Base-by-base conservation (phyloP, 2,113 vertebrate species). In the Perccottus glenii region DNA sequence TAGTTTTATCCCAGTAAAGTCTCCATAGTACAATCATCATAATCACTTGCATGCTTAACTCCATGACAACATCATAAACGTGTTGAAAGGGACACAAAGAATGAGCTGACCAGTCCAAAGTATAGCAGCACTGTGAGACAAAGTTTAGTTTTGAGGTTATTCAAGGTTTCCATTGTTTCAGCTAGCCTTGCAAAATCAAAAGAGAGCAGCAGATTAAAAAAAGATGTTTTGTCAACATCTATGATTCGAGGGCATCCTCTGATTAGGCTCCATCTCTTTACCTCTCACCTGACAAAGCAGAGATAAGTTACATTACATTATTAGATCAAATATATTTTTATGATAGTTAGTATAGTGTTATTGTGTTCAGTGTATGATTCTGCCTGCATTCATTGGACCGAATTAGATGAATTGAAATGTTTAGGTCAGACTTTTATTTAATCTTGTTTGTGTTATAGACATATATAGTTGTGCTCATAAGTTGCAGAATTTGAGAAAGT, bases 111-210 rank as follows among this genome's bases (percentile, higher is more conserved):
- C 12, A 7, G 15, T 43, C 4, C 38, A 43, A 19, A 49, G 48
- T 16, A 35, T 40, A 50, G 32, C 32, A 32, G 15, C 35, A 14
- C 51, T 40, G 38, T 40, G 38, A 42, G 50, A 36, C 16, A 35
- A 32, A 47, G 38, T 33, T 9, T 60, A 69, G 42, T 71, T 67
- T 73, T 40, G 10, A 60, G 59, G 63, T 80, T 74, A 42, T 75
- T 80, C 60, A 73, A 68, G 62, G 60, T 67, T 64, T 19, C 10
- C 5, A 15, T 35, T 67, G 32, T 80, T 83, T 73, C 5, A 52
- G 72, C 49, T 60, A 70, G 60, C 56, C 73, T 78, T 77, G 63
- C 71, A 74, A 71, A 74, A 67, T 47, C 46, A 74, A 78, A 78
- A 47, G 38, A 52, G 62, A 70, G 48, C n/a, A 47, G 5, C 15